Base-by-base conservation (phyloP, 2,888 invertebrate species). In the Erebia epiphron region DNA sequence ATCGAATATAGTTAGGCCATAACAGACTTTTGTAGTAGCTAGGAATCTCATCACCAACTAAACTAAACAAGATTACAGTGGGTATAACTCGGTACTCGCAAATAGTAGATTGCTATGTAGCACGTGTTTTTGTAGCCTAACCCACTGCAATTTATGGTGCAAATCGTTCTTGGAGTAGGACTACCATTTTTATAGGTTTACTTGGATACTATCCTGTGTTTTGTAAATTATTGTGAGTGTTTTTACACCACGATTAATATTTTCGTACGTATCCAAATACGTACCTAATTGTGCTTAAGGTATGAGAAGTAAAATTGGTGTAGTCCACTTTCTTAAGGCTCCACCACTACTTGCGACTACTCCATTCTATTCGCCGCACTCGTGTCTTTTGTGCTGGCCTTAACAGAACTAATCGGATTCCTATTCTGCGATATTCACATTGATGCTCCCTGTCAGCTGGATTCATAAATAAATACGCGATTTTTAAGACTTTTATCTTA, bases 131-230 rank as follows among this genome's bases (percentile, higher is more conserved):
- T 76, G 75, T 58, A 56, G 69, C 70, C 70, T 72, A 73, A 74
- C 70, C 57, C 70, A 62, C n/a, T 76, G 75, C 71, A 75, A 76
- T 76, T 76, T 75, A 77, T 62, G 73, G 62, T 46, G 66, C 65
- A 68, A 57, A 68, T 73, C 73, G 70, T 72, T 69, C 73, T 75
- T 75, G 67, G 65, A 66, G 60, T 70, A 72, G 70, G 54, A 61
- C 26, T 21, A 52, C 68, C 68, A 70, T 50, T 62, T 54, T 64
- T 64, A 14, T 26, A 46, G 67, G 52, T 58, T 63, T 41, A 21
- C 49, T 58, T 35, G 62, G 60, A 69, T 69, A 71, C 61, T 68
- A 67, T 18, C 13, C 43, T 1, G 18, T 58, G 35, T 41, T n/a
- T n/a, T 57, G 16, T 18, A 54, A 54, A 14, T 18, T n/a, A 16